Conservation (phyloP, 2,888 invertebrate species). For the Nasonovia ribisnigri region DNA sequence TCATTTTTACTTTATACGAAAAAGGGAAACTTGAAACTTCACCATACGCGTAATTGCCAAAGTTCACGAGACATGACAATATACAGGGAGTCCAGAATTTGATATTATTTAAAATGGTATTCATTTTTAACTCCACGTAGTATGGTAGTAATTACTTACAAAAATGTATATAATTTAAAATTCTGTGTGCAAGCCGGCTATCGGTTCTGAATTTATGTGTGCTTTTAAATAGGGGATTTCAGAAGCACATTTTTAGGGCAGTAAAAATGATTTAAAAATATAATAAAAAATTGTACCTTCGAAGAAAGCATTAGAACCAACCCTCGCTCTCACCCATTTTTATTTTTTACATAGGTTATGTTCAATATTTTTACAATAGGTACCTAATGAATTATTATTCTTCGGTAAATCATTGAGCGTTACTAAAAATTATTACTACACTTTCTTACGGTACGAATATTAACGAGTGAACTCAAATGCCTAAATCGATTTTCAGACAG, state of each 20-base stretch:
- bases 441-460: not conserved
- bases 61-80: not conserved
- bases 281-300: not conserved
- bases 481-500: not conserved
- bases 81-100: not conserved
- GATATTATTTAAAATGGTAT: not conserved
- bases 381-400: not conserved
- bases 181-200: not conserved
- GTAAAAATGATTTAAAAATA: not conserved
- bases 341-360: not conserved
- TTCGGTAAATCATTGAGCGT: not conserved
- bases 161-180: not conserved
- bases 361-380: not conserved
- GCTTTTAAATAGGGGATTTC: not conserved
- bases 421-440: not conserved
- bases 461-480: not conserved
- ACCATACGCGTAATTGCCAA: constrained; percentile 15
- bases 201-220: not conserved
- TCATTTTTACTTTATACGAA: constrained; percentile 7
- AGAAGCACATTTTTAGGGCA: not conserved
- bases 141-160: not conserved
- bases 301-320: not conserved
- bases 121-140: not conserved
- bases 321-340: not conserved
- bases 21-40: constrained; percentile 24